Conservation (phyloP, 1,140 invertebrate species). For the Nasonia giraulti region DNA sequence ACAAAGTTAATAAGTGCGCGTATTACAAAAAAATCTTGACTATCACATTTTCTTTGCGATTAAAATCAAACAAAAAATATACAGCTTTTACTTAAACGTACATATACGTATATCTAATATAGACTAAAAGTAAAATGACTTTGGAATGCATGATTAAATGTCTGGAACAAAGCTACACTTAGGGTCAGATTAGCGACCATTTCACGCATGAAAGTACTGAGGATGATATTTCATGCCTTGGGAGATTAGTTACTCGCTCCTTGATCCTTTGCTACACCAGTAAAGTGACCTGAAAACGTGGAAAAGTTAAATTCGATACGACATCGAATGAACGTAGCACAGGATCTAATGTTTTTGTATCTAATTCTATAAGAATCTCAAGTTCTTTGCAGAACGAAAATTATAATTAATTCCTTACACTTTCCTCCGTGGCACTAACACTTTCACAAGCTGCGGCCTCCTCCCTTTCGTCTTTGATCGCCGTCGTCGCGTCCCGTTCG, state of each 20-base stretch:
- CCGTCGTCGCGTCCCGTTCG: neutral
- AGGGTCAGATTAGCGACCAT: conserved; percentile 7
- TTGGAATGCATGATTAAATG: conserved; percentile 39
- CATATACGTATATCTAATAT: neutral
- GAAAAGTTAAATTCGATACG: conserved; percentile 15
- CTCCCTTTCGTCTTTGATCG: neutral
- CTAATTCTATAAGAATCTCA: neutral
- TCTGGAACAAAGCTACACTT: conserved; percentile 15
- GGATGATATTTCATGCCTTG: conserved; percentile 32
- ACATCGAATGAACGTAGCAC: neutral
- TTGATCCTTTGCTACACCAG: conserved; percentile 20
- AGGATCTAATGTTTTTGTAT: neutral
- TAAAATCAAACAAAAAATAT: conserved; percentile 28
- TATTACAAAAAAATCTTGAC: neutral
- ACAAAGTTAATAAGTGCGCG: conserved; percentile 19
- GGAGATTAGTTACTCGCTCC: conserved; percentile 33
- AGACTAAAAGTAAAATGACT: conserved; percentile 32
- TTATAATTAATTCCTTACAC: neutral
- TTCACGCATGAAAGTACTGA: conserved; percentile 17
- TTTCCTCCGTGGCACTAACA: neutral
- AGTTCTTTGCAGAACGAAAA: neutral
- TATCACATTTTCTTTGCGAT: conserved; percentile 36
- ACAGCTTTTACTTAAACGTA: neutral
- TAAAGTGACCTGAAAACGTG: conserved; percentile 37
- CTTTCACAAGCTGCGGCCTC: neutral